phyloP scores from a whole-genome alignment of 2,797 vertebrate species.

The Intellagama lesueurii region DNA sequence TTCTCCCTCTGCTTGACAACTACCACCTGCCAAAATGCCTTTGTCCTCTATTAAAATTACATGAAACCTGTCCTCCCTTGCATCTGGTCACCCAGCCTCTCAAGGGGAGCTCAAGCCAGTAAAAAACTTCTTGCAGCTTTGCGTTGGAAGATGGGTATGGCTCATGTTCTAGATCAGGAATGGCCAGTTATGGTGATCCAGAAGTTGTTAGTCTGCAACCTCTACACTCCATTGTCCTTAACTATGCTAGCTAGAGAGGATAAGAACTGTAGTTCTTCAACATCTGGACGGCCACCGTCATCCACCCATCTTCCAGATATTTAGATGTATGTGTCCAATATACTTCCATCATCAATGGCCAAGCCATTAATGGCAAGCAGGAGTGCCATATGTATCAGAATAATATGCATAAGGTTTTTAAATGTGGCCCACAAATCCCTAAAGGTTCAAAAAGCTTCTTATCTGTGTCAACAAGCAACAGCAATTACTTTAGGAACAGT shows the following conservation, averaged over 20 bases:
- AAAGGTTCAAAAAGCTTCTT: not conserved
- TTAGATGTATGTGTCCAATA: not conserved
- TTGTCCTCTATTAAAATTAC: slow-evolving; percentile 12
- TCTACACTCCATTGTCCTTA: not conserved
- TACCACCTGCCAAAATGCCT: slow-evolving; percentile 2
- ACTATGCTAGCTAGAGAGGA: not conserved
- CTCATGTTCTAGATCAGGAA: not conserved
- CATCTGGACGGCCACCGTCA: not conserved
- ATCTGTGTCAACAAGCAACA: not conserved
- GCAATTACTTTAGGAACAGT: not conserved
- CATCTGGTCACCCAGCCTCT: not conserved
- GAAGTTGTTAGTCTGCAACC: not conserved
- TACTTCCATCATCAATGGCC: not conserved
- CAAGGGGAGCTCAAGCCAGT: not conserved
- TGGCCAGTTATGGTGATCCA: not conserved
- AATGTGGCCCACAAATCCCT: not conserved
- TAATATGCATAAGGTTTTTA: not conserved
- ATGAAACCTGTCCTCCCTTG: not conserved
- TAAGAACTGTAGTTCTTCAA: not conserved
- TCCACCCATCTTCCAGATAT: too few species aligned
- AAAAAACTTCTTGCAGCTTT: not conserved
- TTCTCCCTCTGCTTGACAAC: not conserved
- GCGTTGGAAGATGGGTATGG: not conserved
- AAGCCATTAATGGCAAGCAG: not conserved
- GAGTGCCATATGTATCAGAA: not conserved